phyloP scores from a whole-genome alignment of 2,888 invertebrate genomes.

The Drosophila borborema region DNA sequence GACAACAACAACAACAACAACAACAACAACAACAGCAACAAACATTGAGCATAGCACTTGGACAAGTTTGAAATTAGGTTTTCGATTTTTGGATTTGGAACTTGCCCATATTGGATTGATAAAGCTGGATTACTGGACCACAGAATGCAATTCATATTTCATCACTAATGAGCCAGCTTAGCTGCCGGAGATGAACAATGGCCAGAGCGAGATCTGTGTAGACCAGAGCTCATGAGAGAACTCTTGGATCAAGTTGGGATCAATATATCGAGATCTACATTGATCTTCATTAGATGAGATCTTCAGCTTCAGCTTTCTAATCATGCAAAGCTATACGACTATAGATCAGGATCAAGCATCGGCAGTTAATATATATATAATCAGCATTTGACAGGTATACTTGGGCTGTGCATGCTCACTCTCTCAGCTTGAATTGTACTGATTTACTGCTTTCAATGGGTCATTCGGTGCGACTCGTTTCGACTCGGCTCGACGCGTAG shows the following conservation, averaged over 20 bases:
- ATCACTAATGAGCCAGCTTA: slow-evolving; percentile 6
- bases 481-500: neutral
- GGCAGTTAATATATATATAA: neutral
- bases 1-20: slow-evolving; percentile 37
- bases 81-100: slow-evolving; percentile 12
- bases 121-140: slow-evolving; percentile 19
- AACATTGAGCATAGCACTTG: slow-evolving; percentile 16
- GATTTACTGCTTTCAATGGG: slow-evolving; percentile 7
- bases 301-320: too few species aligned
- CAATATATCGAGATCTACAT: neutral
- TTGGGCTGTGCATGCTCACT: neutral
- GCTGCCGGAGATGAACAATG: neutral
- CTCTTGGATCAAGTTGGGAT: neutral
- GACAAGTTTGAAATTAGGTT: slow-evolving; percentile 7
- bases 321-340: too few species aligned
- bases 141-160: slow-evolving; percentile 11
- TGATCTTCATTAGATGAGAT: neutral
- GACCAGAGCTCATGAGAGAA: neutral
- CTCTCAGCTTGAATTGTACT: neutral
- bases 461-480: neutral
- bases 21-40: slow-evolving; percentile 34
- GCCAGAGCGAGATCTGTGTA: neutral
- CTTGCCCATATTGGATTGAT: slow-evolving; percentile 37
- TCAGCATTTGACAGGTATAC: neutral
- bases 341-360: too few species aligned